Percentiles rank a stretch among this genome's conserved stretches.
Conservation (phyloP, 1,140 invertebrate genomes). For the Frieseomelitta varia region DNA sequence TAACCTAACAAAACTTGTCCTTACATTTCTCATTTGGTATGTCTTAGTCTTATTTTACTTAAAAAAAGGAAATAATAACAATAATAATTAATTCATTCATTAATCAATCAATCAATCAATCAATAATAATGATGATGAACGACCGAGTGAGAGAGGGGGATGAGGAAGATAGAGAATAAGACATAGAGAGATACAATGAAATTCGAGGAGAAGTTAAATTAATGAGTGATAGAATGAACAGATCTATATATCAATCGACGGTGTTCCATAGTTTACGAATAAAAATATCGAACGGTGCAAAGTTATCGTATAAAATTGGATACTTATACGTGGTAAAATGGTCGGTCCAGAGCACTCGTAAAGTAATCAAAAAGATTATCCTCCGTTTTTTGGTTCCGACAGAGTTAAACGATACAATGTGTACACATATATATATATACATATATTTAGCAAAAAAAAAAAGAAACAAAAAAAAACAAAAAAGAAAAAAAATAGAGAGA, state of each 20-base stretch:
- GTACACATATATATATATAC: background rate
- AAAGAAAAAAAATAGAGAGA: background rate
- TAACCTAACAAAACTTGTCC: conserved; percentile 78
- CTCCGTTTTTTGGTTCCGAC: conserved; percentile 5
- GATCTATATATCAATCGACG: conserved; percentile 65
- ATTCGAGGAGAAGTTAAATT: conserved; percentile 65
- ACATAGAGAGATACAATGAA: conserved; percentile 61
- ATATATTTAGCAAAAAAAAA: conserved; percentile 24
- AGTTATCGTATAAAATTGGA: conserved; percentile 66
- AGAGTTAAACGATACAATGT: conserved; percentile 23
- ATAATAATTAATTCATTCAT: conserved; percentile 15
- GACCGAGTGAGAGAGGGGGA: conserved; percentile 53
- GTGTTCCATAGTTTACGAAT: conserved; percentile 47
- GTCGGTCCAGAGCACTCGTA: conserved; percentile 70
- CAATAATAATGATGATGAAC: conserved; percentile 58
- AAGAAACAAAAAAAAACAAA: conserved; percentile 15
- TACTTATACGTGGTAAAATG: conserved; percentile 65
- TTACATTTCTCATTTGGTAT: conserved; percentile 81
- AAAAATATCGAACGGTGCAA: conserved; percentile 64
- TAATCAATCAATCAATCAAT: no score
- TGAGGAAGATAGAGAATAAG: conserved; percentile 47
- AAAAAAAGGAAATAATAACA: conserved; percentile 59
- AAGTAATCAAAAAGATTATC: conserved; percentile 70
- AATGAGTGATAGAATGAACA: conserved; percentile 70
- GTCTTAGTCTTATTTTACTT: conserved; percentile 80